Evolutionary conservation across 2,888 invertebrate species (phyloP).

Genomic region (Heliconius sara): DNA sequence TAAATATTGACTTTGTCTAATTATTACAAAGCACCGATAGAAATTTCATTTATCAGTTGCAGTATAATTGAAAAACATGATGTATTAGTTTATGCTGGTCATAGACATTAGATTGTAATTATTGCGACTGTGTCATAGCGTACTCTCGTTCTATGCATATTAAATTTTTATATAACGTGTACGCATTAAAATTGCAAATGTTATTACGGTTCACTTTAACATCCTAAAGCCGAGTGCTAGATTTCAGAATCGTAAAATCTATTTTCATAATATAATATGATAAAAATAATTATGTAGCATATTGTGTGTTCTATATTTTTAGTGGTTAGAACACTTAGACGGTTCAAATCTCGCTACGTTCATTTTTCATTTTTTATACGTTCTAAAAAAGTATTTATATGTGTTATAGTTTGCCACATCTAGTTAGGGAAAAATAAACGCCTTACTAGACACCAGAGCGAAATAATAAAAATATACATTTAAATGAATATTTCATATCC

Average conservation of each 20-base stretch:
- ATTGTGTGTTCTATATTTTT: neutral
- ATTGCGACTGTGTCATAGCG: conserved; percentile 14
- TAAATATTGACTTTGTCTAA: too few relatives aligned
- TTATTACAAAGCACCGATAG: neutral
- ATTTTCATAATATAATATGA: neutral
- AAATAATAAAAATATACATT: too few relatives aligned
- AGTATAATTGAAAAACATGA: conserved; percentile 24
- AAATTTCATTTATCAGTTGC: neutral
- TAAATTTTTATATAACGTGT: conserved; percentile 21
- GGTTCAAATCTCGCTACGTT: too few relatives aligned
- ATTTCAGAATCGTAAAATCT: conserved; percentile 3
- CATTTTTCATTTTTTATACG: too few relatives aligned
- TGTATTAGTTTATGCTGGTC: conserved; percentile 10
- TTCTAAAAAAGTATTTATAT: too few relatives aligned
- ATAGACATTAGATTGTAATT: conserved; percentile 22
- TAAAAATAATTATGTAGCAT: neutral
- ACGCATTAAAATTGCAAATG: conserved; percentile 24
- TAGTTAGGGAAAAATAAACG: too few relatives aligned
- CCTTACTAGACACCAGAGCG: too few relatives aligned
- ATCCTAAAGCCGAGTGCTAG: conserved; percentile 7
- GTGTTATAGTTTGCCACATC: too few relatives aligned
- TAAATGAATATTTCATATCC: too few relatives aligned
- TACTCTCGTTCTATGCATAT: conserved; percentile 19
- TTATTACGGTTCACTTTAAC: conserved; percentile 14
- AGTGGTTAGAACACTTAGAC: too few relatives aligned